A percentile compares a stretch with the other conserved stretches of the same genome.
Conservation (phyloP, 2,888 invertebrate species). For the Apomyelois bistriatella region DNA sequence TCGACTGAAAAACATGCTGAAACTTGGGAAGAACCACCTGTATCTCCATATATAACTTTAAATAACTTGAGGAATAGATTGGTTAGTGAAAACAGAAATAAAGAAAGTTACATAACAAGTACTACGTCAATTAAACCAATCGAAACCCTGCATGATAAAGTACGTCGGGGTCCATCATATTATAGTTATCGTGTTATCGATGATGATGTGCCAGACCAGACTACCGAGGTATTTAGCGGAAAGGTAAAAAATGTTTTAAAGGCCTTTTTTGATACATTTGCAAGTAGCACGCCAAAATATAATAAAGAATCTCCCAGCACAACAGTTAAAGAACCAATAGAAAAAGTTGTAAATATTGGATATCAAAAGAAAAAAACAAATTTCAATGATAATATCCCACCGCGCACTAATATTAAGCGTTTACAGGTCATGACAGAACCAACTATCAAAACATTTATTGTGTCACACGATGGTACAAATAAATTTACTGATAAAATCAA, state of each 20-base stretch:
- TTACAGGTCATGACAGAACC: slow-evolving; percentile 63
- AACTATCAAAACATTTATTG: slow-evolving; percentile 31
- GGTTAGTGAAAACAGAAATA: slow-evolving; percentile 29
- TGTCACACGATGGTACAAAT: slow-evolving; percentile 32
- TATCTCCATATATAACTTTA: slow-evolving; percentile 76
- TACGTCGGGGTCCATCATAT: slow-evolving; percentile 52
- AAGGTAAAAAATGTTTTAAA: slow-evolving; percentile 63
- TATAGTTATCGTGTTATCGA: slow-evolving; percentile 63
- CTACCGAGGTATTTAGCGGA: slow-evolving; percentile 64
- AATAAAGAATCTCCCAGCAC: slow-evolving; percentile 25
- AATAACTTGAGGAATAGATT: slow-evolving; percentile 59
- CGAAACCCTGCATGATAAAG: slow-evolving; percentile 31
- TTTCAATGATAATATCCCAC: slow-evolving; percentile 45
- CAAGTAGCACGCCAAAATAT: slow-evolving; percentile 33
- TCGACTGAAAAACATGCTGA: slow-evolving; percentile 26
- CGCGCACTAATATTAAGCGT: slow-evolving; percentile 46
- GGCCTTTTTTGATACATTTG: slow-evolving; percentile 58
- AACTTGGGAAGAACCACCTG: slow-evolving; percentile 57
- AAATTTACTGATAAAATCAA: slow-evolving; percentile 26
- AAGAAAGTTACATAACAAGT: slow-evolving; percentile 37
- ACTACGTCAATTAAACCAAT: slow-evolving; percentile 36
- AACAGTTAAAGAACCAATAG: slow-evolving; percentile 34
- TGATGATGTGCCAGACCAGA: slow-evolving; percentile 56
- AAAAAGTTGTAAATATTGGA: slow-evolving; percentile 61
- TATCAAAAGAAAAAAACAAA: slow-evolving; percentile 54